These are phyloP conservation scores for Penaeus chinensis DNA, from an alignment of 1,140 invertebrate genomes.

Conservation along the genomic window DNA sequence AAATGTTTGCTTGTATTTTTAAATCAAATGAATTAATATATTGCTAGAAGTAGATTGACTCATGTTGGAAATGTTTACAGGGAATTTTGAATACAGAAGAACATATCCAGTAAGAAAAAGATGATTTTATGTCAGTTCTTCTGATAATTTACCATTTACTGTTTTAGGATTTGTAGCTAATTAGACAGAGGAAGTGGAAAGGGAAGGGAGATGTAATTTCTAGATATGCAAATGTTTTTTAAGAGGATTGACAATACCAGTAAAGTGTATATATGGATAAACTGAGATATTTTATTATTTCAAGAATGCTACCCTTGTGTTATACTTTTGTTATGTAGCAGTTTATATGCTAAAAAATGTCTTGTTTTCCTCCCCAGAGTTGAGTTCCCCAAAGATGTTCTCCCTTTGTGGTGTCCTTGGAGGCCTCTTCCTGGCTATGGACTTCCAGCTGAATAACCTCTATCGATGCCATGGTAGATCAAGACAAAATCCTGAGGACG, in stretches of 20 bases:
- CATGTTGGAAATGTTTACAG: no score
- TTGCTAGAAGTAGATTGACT: no score
- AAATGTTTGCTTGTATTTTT: no score
- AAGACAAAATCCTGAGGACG: constrained; percentile 6
- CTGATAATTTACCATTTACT: no score
- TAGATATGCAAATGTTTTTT: neutral
- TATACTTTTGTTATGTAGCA: neutral
- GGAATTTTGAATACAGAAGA: no score
- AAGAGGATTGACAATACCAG: neutral
- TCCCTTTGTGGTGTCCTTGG: constrained; percentile 57
- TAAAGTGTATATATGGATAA: neutral
- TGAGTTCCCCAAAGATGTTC: constrained; percentile 58
- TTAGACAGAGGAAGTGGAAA: no score
- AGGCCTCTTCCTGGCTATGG: constrained; percentile 55
- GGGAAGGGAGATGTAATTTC: no score
- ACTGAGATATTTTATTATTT: neutral
- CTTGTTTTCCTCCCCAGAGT: constrained; percentile 33
- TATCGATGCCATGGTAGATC: constrained; percentile 49
- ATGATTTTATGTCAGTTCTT: no score
- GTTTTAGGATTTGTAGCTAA: no score
- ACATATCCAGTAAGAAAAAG: no score
- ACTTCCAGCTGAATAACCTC: constrained; percentile 60
- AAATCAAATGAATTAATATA: no score
- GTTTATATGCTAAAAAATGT: neutral
- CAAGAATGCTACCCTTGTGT: neutral